A percentile compares a stretch with the other conserved stretches of the same genome.
Evolutionary conservation across 2,797 vertebrate species (phyloP).

Genomic region (Vespertilio murinus): DNA sequence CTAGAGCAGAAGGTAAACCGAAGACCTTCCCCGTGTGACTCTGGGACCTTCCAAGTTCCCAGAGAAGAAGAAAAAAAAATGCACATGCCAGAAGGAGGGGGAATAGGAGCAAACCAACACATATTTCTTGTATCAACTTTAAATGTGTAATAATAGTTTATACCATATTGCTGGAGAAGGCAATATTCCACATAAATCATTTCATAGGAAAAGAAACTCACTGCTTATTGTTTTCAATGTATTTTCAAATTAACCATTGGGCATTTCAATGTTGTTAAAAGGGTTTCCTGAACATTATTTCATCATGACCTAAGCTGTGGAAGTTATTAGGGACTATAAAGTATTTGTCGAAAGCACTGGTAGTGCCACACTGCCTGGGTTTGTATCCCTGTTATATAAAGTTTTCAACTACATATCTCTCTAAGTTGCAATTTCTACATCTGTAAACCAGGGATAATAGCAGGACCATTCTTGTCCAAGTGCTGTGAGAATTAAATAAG

Average conservation of each 20-base stretch:
- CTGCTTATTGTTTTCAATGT: background rate
- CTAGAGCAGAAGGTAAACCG: constrained; percentile 48
- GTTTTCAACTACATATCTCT: constrained; percentile 45
- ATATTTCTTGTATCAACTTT: background rate
- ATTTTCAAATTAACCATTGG: background rate
- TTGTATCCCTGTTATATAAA: background rate
- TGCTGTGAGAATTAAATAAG: constrained; percentile 18
- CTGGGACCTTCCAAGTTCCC: background rate
- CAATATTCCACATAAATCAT: background rate
- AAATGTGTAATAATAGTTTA: background rate
- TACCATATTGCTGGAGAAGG: background rate
- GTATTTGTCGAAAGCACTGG: background rate
- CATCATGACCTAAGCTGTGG: background rate
- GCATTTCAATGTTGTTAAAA: background rate
- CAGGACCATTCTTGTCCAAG: background rate
- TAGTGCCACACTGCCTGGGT: background rate
- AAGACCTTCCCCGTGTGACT: background rate
- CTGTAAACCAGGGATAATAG: background rate
- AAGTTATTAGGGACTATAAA: background rate
- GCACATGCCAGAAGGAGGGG: accelerated
- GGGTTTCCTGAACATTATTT: background rate
- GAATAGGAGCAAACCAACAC: background rate
- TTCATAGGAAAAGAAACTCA: background rate
- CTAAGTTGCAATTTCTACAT: background rate
- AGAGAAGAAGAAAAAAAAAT: background rate